A percentile compares a stretch with the other conserved stretches of the same genome.
Conservation (phyloP, 1,140 invertebrate species). For the Drosophila lacertosa region DNA sequence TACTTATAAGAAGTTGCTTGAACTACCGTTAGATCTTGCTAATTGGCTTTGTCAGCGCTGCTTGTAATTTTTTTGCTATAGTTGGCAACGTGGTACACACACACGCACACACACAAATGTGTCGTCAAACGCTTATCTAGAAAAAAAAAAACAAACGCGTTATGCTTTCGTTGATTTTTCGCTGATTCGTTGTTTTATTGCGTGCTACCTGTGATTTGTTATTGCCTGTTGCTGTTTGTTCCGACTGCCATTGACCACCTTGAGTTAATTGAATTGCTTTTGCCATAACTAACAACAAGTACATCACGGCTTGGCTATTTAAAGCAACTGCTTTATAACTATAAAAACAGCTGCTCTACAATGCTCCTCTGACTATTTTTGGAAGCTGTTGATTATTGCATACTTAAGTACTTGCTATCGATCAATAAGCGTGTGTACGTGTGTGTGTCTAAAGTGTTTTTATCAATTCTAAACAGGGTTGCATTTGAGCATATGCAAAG, state of each 20-base stretch:
- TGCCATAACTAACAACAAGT: conserved; percentile 10
- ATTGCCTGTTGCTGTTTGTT: conserved; percentile 13
- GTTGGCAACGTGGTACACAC: conserved; percentile 47
- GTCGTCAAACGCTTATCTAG: conserved; percentile 36
- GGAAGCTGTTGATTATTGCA: conserved; percentile 17
- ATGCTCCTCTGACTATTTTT: conserved; percentile 5
- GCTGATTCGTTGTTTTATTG: conserved; percentile 53
- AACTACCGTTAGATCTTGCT: conserved; percentile 71
- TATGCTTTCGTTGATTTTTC: conserved; percentile 50
- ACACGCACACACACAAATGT: conserved; percentile 9
- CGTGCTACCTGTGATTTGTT: conserved; percentile 54
- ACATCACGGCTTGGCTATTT: conserved; percentile 3
- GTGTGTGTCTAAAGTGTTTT: not conserved
- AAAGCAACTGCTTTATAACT: not conserved
- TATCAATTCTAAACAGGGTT: conserved; percentile 12
- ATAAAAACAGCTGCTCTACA: not conserved
- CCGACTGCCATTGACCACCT: conserved; percentile 16
- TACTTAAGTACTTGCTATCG: conserved; percentile 4
- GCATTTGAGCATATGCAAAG: not conserved
- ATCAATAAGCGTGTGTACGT: conserved; percentile 2
- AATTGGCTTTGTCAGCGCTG: conserved; percentile 64
- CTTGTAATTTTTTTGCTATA: conserved; percentile 38
- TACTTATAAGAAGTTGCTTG: conserved; percentile 72
- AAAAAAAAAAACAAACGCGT: conserved; percentile 17
- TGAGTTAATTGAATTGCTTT: conserved; percentile 40